Evolutionary conservation across 2,888 invertebrate genomes (phyloP).

Genomic region (Malthinus flaveolus): DNA sequence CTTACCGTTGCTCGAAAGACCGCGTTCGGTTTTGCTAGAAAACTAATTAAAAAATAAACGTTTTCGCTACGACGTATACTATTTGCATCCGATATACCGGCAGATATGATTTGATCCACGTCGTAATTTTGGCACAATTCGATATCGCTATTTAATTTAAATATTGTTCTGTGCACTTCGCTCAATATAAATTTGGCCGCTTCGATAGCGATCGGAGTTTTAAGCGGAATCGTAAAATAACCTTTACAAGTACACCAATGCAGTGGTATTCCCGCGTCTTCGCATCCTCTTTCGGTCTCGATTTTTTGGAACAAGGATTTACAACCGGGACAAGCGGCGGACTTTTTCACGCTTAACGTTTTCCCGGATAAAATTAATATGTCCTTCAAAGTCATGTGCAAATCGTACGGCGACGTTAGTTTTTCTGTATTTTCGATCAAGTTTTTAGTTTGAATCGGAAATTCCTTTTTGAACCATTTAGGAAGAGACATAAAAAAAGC

Average conservation of each 20-base stretch:
- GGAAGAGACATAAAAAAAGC: constrained; percentile 73
- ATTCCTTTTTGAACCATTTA: constrained; percentile 60
- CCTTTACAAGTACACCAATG: constrained; percentile 79
- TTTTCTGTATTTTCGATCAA: constrained; percentile 66
- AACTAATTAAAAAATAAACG: constrained; percentile 65
- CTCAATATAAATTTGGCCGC: constrained; percentile 58
- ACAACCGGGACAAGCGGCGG: constrained; percentile 66
- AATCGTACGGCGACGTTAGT: constrained; percentile 75
- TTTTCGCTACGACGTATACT: constrained; percentile 40
- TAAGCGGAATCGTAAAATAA: constrained; percentile 56
- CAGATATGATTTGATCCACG: constrained; percentile 40
- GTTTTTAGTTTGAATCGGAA: constrained; percentile 61
- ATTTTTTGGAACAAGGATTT: constrained; percentile 65
- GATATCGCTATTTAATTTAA: constrained; percentile 18
- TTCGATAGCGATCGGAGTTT: constrained; percentile 58
- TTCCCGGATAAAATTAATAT: constrained; percentile 60
- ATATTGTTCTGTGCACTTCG: constrained; percentile 33
- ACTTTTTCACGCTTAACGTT: constrained; percentile 42
- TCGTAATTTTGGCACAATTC: constrained; percentile 46
- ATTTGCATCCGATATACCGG: constrained; percentile 37
- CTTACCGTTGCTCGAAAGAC: constrained; percentile 72
- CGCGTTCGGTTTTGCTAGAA: constrained; percentile 68
- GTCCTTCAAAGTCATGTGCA: constrained; percentile 73
- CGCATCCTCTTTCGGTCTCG: constrained; percentile 65
- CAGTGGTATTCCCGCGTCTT: constrained; percentile 66